Evolutionary conservation across 2,797 vertebrate genomes (phyloP).

Genomic region (Hipposideros larvatus): DNA sequence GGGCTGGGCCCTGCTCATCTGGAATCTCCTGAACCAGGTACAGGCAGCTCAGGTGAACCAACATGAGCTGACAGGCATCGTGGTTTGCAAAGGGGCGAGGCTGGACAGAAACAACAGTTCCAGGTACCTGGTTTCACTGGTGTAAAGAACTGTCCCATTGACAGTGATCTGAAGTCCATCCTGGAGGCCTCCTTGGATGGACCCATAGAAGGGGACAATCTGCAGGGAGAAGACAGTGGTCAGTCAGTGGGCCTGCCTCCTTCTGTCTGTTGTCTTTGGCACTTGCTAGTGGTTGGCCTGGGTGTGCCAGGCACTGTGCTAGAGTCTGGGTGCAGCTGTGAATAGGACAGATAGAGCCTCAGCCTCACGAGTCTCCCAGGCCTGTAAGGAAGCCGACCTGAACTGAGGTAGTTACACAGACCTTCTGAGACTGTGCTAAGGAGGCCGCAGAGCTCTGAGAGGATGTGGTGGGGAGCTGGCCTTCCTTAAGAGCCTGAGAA

Average conservation of each 20-base stretch:
- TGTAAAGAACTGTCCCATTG: background rate
- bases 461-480: background rate
- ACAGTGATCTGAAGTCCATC: conserved; percentile 69
- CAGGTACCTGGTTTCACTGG: conserved; percentile 15
- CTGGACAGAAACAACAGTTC: background rate
- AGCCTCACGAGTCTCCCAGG: background rate
- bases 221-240: background rate
- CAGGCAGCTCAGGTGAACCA: accelerated
- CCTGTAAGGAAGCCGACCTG: background rate
- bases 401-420: too few relatives aligned
- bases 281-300: background rate
- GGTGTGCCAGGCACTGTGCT: accelerated
- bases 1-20: background rate
- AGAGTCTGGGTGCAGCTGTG: background rate
- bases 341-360: background rate
- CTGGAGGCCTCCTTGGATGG: conserved; percentile 69
- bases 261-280: background rate
- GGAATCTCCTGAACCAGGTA: background rate
- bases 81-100: background rate
- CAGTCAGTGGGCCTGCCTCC: background rate
- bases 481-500: background rate
- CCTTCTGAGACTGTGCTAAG: background rate
- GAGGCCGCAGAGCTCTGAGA: background rate
- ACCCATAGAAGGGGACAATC: conserved; percentile 53
- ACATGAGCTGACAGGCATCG: accelerated